phyloP scores from a whole-genome alignment of 2,113 vertebrate genomes.

The Scopus umbretta region DNA sequence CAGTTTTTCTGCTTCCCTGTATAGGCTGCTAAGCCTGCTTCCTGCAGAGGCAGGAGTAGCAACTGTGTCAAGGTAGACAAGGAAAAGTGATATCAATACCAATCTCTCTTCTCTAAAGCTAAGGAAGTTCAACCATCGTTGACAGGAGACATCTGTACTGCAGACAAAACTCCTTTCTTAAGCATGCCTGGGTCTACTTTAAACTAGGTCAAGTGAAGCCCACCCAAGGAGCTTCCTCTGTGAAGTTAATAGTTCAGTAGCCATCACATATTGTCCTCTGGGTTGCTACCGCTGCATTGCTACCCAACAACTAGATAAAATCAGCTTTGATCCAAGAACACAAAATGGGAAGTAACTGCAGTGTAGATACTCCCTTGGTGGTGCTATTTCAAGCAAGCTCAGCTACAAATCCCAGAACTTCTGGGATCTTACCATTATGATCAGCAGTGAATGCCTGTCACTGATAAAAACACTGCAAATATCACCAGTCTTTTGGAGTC shows the following conservation, averaged over 20 bases:
- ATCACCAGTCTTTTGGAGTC: not conserved
- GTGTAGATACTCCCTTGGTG: not conserved
- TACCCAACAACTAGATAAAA: slow-evolving; percentile 25
- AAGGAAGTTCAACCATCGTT: not conserved
- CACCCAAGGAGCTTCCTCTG: slow-evolving; percentile 42
- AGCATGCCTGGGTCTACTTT: not conserved
- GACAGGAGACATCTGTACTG: slow-evolving; percentile 41
- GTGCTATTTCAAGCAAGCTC: slow-evolving; percentile 23
- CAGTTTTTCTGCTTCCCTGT: not conserved
- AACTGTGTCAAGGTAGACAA: not conserved
- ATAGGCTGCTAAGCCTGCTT: not conserved
- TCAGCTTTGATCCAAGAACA: slow-evolving; percentile 19
- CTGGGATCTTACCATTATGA: not conserved
- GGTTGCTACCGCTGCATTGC: not conserved
- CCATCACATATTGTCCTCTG: not conserved
- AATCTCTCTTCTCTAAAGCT: not conserved
- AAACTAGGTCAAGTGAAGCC: slow-evolving; percentile 31
- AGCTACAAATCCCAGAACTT: not conserved
- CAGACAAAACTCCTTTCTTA: slow-evolving; percentile 39
- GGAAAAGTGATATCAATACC: not conserved
- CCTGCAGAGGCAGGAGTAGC: not conserved
- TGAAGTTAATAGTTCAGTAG: slow-evolving; percentile 23
- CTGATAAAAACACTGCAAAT: not conserved
- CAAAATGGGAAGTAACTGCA: not conserved
- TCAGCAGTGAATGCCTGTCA: not conserved